These are phyloP conservation scores for Plutella xylostella DNA, from an alignment of 2,888 invertebrate genomes.

Conservation along the genomic window DNA sequence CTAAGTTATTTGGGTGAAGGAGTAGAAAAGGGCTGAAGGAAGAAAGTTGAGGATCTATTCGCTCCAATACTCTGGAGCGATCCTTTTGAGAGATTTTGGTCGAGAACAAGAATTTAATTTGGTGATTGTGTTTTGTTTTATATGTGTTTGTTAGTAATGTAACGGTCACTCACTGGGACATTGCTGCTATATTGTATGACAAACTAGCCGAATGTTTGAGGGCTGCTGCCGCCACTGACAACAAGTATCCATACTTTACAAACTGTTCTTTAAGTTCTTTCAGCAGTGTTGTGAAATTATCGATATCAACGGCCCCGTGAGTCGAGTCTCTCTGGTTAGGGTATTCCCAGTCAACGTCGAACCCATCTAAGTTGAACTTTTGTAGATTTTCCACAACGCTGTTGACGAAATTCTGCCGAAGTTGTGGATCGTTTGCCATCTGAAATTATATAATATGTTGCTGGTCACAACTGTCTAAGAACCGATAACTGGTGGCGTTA, in stretches of 20 bases:
- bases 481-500: no score
- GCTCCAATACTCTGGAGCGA: no score
- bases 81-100: no score
- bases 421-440: slow-evolving; percentile 47
- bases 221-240: slow-evolving; percentile 73
- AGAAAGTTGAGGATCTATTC: no score
- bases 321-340: slow-evolving; percentile 68
- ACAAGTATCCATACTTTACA: slow-evolving; percentile 52
- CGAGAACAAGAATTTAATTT: no score
- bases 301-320: slow-evolving; percentile 47
- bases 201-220: slow-evolving; percentile 47
- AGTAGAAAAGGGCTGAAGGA: no score
- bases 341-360: slow-evolving; percentile 82
- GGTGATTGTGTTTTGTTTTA: no score
- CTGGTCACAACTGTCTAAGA: no score
- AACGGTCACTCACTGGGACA: slow-evolving; percentile 60
- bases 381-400: slow-evolving; percentile 66
- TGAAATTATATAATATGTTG: no score
- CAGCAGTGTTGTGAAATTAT: slow-evolving; percentile 64
- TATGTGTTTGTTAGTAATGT: no score
- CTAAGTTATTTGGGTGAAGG: no score
- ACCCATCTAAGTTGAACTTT: slow-evolving; percentile 74
- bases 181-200: slow-evolving; percentile 71
- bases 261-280: slow-evolving; percentile 69
- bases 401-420: slow-evolving; percentile 66